Evolutionary conservation across 2,113 vertebrate species (phyloP), one percentile per base, ranked within the genome.

Genomic region (Strix aluco): DNA sequence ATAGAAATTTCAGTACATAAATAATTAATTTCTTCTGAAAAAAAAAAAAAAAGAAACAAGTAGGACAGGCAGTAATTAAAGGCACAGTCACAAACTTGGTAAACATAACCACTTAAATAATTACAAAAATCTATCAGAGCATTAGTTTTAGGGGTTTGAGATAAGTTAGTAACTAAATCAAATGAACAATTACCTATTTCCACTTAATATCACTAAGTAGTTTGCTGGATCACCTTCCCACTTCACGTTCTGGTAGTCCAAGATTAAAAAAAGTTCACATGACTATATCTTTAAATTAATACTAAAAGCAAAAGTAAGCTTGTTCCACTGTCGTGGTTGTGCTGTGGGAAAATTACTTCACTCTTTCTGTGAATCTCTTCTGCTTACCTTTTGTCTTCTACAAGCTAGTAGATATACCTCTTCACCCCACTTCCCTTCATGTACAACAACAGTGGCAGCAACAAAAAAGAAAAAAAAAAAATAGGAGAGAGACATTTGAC

Each of bases 41-140:
- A 29, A 9, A 2, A 6, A 10, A 2, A 5, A 52, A 66, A 27
- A 16, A 38, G 2, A 57, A 8, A 19, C 9, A 29, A 44, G 5
- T 32, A 46, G 19, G 42, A 51, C 21, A 63, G 15, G 20, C 32
- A 75, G 62, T 63, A 9, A 52, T 40, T 77, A 88, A 85, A 44
- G 10, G 0, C 4, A 59, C 29, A 81, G n/a, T 51, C n/a, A 69
- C 51, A 46, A 78, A 40, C 49, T 54, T 0, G 0, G 9, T 61
- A 57, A 82, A 78, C 54, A 22, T 49, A 72, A 42, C 22, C n/a
- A 22, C 79, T 54, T 49, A 21, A 65, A 49, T 44, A 58, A 42
- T 25, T 69, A 47, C 38, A 34, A 61, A 71, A 81, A 54, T 8
- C 5, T 77, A 25, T n/a, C 10, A 26, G 19, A 92, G 16, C 29